Percentiles rank a stretch among this genome's conserved stretches.
Conservation (phyloP, 2,797 vertebrate species). For the Enteromius treurensis region DNA sequence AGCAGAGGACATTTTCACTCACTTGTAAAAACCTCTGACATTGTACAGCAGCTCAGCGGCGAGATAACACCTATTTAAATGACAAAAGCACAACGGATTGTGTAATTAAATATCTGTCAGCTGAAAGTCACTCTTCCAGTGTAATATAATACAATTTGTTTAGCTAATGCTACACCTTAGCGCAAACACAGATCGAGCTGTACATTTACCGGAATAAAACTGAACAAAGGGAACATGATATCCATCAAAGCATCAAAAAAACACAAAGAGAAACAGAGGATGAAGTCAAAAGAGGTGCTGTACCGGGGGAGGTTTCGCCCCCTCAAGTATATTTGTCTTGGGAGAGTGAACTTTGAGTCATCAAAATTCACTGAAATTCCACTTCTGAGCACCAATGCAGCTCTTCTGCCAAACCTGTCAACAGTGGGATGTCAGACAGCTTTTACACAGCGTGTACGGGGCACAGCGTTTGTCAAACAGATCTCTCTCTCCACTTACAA, state of each 20-base stretch:
- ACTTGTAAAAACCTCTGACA: constrained; percentile 44
- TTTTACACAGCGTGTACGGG: constrained; percentile 67
- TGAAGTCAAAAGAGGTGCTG: constrained; percentile 42
- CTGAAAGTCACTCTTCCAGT: constrained; percentile 23
- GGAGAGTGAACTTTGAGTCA: constrained; percentile 50
- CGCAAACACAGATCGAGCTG: not conserved
- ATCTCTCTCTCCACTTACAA: constrained; percentile 61
- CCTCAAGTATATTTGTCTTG: constrained; percentile 59
- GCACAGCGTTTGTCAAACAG: constrained; percentile 71
- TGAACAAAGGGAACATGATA: constrained; percentile 29
- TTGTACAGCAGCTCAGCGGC: constrained; percentile 7
- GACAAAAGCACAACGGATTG: constrained; percentile 52
- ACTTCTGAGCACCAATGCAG: constrained; percentile 53
- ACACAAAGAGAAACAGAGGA: constrained; percentile 19
- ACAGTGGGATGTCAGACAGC: constrained; percentile 66
- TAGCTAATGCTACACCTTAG: constrained; percentile 4
- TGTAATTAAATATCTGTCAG: constrained; percentile 71
- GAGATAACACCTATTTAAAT: constrained; percentile 29
- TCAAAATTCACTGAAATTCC: constrained; percentile 61
- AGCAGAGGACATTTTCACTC: constrained; percentile 42
- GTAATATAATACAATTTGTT: constrained; percentile 24
- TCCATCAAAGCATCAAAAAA: constrained; percentile 5
- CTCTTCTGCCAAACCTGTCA: constrained; percentile 70
- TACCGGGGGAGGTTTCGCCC: constrained; percentile 31
- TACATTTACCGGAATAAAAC: not conserved